Conservation (phyloP, 2,113 vertebrate species). For the Tetraodon nigroviridis region DNA sequence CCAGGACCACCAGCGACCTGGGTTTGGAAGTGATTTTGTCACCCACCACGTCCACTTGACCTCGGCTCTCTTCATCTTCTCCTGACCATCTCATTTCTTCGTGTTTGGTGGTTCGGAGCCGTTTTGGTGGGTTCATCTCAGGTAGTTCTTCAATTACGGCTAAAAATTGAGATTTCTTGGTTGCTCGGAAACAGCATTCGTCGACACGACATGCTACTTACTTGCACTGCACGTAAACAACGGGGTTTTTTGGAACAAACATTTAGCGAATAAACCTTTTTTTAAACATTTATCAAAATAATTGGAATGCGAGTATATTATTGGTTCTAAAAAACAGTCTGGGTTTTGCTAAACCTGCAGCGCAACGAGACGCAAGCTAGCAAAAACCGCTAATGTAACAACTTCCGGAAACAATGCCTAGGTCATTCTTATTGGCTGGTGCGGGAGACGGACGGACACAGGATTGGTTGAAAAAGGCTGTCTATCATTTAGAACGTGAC, state of each 20-base stretch:
- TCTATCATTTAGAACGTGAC: constrained; percentile 21
- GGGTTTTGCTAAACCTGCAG: no score
- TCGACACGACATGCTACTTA: no score
- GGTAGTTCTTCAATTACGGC: no score
- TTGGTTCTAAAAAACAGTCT: no score
- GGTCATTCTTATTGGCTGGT: constrained; percentile 45
- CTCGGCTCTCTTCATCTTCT: not conserved
- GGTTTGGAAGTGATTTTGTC: not conserved
- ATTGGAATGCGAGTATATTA: no score
- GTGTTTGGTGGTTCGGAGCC: constrained; percentile 16
- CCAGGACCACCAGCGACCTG: no score
- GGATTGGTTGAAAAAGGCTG: constrained; percentile 22
- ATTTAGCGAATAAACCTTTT: no score
- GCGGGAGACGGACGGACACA: constrained; percentile 26
- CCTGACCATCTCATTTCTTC: not conserved
- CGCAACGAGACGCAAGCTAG: not conserved
- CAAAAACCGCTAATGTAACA: not conserved
- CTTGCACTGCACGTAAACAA: no score
- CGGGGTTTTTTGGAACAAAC: no score
- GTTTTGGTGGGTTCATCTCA: constrained; percentile 35
- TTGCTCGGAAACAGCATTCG: no score
- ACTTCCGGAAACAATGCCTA: constrained; percentile 58
- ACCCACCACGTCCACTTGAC: constrained; percentile 59
- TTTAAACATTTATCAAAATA: no score
- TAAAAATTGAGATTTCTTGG: no score